Percentiles rank a stretch among this genome's conserved stretches.
Conservation (phyloP, 2,113 vertebrate genomes). For the Gambusia holbrooki region DNA sequence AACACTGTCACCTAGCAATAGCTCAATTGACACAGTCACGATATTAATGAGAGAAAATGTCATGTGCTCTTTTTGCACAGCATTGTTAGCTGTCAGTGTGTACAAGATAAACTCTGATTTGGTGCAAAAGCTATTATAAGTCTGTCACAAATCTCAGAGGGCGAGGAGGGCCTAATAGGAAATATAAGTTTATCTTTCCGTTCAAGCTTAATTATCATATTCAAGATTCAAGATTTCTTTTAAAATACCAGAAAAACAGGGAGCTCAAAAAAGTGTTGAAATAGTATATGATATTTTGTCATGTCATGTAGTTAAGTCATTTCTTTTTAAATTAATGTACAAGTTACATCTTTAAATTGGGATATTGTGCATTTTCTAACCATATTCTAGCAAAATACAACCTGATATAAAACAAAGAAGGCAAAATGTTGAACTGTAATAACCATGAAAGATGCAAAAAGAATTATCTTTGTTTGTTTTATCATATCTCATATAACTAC, state of each 20-base stretch:
- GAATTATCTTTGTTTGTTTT: not conserved
- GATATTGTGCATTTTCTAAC: not conserved
- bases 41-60: conserved; percentile 9
- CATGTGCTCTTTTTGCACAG: not conserved
- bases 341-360: not conserved
- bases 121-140: not conserved
- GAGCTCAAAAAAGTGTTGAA: not conserved
- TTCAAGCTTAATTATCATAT: not conserved
- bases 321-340: not conserved
- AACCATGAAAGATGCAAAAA: not conserved
- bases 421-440: not conserved
- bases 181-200: not conserved
- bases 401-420: too few relatives aligned
- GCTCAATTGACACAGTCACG: not conserved
- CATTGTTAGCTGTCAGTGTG: not conserved
- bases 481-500: not conserved
- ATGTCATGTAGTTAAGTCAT: not conserved
- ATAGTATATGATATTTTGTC: not conserved
- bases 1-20: not conserved
- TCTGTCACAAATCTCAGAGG: not conserved
- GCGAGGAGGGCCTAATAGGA: not conserved
- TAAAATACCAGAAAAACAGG: not conserved
- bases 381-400: not conserved
- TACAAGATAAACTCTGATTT: not conserved
- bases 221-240: not conserved